Conservation (phyloP, 2,113 vertebrate genomes). For the Festucalex cinctus region DNA sequence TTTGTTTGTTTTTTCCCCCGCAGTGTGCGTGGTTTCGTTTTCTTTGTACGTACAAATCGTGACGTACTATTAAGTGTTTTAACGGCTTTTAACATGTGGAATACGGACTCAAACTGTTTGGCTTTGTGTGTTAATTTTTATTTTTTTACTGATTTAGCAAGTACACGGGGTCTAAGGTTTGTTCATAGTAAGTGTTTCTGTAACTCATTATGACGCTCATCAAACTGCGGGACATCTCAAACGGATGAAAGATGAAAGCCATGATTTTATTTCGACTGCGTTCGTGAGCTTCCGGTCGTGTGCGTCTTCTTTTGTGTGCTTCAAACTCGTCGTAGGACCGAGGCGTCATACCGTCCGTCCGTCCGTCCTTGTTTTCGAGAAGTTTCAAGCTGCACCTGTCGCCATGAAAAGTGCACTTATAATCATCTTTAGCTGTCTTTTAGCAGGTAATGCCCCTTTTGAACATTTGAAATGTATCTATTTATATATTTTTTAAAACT, state of each 20-base stretch:
- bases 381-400: too few relatives aligned
- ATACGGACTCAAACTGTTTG: not conserved
- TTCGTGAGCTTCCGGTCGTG: not conserved
- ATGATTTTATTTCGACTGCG: not conserved
- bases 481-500: not conserved
- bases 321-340: not conserved
- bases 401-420: not conserved
- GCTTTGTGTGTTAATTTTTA: not conserved
- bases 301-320: not conserved
- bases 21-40: not conserved
- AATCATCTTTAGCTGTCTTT: not conserved
- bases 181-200: too few relatives aligned
- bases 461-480: too few relatives aligned
- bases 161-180: too few relatives aligned
- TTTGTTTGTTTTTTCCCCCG: too few relatives aligned
- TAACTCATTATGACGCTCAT: too few relatives aligned
- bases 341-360: not conserved
- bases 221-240: too few relatives aligned
- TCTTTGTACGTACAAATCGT: not conserved
- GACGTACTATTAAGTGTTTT: not conserved
- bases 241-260: not conserved
- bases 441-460: not conserved
- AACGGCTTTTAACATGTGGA: not conserved
- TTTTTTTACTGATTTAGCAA: too few relatives aligned
- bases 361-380: not conserved